Conservation (phyloP, 92 coral and sea anemone species). For the Chrysogorgia sp. region DNA sequence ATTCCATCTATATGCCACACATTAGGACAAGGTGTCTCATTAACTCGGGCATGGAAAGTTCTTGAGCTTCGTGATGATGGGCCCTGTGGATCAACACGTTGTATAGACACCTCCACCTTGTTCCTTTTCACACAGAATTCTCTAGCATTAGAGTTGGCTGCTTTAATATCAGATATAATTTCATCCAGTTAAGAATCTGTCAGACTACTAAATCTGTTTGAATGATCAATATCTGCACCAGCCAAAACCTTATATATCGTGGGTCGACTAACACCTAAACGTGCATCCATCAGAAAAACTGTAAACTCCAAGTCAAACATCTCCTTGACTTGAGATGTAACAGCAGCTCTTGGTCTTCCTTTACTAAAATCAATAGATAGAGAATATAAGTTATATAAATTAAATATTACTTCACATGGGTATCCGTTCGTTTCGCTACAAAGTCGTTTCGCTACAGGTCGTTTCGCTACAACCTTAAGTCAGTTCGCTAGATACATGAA, state of each 20-base stretch:
- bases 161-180: constrained; percentile 11
- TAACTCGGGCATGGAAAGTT: background rate
- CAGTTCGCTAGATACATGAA: no score
- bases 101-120: background rate
- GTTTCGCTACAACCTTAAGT: no score
- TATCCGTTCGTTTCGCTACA: no score
- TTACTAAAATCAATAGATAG: no score
- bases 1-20: constrained; percentile 31
- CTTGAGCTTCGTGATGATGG: no score
- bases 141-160: constrained; percentile 7
- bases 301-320: constrained; percentile 23
- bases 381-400: no score
- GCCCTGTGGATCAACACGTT: constrained; percentile 21
- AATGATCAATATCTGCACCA: background rate
- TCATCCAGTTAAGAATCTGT: constrained; percentile 18
- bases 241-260: constrained; percentile 10
- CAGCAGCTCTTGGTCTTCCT: constrained; percentile 12
- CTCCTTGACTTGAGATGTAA: constrained; percentile 5
- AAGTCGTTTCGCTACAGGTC: no score
- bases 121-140: constrained; percentile 11
- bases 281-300: constrained; percentile 5
- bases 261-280: constrained; percentile 12
- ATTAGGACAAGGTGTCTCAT: constrained; percentile 21
- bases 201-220: no score
- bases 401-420: no score